Base-by-base conservation (phyloP, 2,888 invertebrate genomes). In the Xestia rhomboidea region DNA sequence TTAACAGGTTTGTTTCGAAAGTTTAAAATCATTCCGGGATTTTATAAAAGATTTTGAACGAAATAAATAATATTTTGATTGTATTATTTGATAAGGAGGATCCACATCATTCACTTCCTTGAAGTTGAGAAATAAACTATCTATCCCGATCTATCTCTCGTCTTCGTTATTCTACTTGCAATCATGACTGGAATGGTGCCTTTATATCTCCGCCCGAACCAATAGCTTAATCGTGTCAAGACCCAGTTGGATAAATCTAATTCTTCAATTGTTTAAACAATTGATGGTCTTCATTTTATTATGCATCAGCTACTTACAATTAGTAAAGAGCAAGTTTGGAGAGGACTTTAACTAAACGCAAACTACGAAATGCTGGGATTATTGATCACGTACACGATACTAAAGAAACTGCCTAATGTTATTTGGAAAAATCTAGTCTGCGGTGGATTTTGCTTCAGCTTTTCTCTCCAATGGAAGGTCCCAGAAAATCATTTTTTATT, bases 171-270 rank as follows among this genome's bases (percentile, higher is more conserved):
- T 34, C 34, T 34, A 34, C 34, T 34, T 34, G 34, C 34, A 34
- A n/a, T n/a, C n/a, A n/a, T n/a, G n/a, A n/a, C 60, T 83, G 83
- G 83, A 79, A 34, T 41, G 13, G 11, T 7, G 27, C 1, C 82
- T 67, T 83, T 67, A 79, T 30, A 41, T 46, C 51, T 44, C 57
- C n/a, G 18, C 24, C 11, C 34, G 10, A 15, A 13, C 21, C 73
- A 70, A 63, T 34, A 69, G 30, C 60, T 57, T 62, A 79, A 79
- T 63, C 57, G 62, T 66, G 68, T 2, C 72, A 63, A 44, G 57
- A 67, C 44, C 54, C 71, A 67, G 76, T 73, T 83, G 51, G 51
- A 73, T 79, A 44, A 66, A 76, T 49, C 41, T 46, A 72, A 54
- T 75, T 75, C 34, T 30, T 68, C 5, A 8, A 38, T 57, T 8